Percentiles rank a stretch among this genome's conserved stretches.
phyloP scores from a whole-genome alignment of 1,140 invertebrate species.

The Brachionus plicatilis region DNA sequence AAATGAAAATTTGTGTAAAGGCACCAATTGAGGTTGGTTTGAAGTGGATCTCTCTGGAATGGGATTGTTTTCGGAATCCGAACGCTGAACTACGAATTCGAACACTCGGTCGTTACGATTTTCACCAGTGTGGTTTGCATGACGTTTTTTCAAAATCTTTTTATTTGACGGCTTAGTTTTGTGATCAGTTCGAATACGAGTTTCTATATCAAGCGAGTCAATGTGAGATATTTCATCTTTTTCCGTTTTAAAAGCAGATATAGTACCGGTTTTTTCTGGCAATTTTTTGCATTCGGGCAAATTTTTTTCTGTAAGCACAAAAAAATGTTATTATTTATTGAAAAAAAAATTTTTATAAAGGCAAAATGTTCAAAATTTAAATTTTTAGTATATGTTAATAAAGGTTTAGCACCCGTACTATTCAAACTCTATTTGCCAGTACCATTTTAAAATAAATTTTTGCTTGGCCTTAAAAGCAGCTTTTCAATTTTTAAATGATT shows the following conservation, averaged over 20 bases:
- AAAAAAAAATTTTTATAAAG: background rate
- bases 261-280: background rate
- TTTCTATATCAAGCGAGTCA: background rate
- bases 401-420: too few relatives aligned
- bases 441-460: too few relatives aligned
- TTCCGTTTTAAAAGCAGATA: background rate
- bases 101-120: background rate
- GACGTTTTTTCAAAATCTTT: background rate
- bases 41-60: background rate
- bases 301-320: background rate
- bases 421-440: too few relatives aligned
- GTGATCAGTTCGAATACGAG: background rate
- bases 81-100: background rate
- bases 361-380: background rate
- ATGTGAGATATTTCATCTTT: background rate
- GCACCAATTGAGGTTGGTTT: background rate
- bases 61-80: background rate
- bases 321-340: background rate
- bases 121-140: background rate
- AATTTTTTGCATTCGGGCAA: background rate
- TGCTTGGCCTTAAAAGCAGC: too few relatives aligned
- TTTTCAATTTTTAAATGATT: too few relatives aligned
- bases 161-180: background rate
- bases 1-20: constrained; percentile 33
- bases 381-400: too few relatives aligned